phyloP scores from a whole-genome alignment of 1,140 invertebrate genomes.

The Leguminivora glycinivorella region DNA sequence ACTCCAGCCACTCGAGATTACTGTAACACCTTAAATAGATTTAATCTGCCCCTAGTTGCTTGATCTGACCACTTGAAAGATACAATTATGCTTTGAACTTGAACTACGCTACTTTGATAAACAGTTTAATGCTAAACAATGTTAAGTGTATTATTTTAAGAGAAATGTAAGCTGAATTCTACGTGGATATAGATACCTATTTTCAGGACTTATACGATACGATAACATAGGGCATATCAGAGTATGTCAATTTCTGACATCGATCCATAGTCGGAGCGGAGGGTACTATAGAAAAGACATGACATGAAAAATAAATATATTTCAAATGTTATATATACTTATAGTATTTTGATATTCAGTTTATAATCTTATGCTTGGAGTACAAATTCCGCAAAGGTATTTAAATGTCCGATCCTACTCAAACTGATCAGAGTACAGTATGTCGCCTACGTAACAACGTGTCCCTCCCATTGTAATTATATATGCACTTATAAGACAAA shows the following conservation, averaged over 20 bases:
- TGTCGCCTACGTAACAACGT: slow-evolving; percentile 5
- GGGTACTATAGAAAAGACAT: neutral
- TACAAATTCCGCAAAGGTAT: neutral
- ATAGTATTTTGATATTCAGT: neutral
- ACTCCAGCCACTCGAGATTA: slow-evolving; percentile 61
- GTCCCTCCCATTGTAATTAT: neutral
- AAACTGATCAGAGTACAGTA: neutral
- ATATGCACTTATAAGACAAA: slow-evolving; percentile 13
- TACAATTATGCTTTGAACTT: slow-evolving; percentile 22
- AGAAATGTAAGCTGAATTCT: neutral
- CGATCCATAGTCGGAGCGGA: neutral
- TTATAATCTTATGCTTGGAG: neutral
- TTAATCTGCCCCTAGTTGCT: slow-evolving; percentile 49
- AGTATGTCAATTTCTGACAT: neutral
- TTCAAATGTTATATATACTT: neutral
- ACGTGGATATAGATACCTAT: too few species aligned
- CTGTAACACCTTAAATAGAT: slow-evolving; percentile 70
- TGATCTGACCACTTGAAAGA: slow-evolving; percentile 62
- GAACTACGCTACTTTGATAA: slow-evolving; percentile 3
- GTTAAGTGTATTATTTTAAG: neutral
- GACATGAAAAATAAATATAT: neutral
- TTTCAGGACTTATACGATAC: too few species aligned
- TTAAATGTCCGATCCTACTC: neutral
- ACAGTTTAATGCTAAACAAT: neutral
- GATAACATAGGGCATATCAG: neutral